Evolutionary conservation across 2,113 vertebrate species (phyloP).

Genomic region (Dolichallabes microphthalmus): DNA sequence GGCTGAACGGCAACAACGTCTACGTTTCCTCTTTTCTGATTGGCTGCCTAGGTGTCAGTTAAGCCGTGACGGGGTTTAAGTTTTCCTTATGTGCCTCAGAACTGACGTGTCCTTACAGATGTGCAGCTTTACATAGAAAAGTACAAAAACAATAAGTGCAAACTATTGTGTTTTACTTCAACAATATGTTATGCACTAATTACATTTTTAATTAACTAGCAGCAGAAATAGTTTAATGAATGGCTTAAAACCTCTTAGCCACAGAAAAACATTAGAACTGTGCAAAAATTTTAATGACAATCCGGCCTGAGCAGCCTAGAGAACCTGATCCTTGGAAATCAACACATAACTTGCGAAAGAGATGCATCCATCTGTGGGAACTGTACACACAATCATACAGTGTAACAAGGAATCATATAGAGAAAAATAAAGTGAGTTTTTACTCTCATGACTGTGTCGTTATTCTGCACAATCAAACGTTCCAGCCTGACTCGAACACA

Average conservation of each 20-base stretch:
- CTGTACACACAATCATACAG: too few species aligned
- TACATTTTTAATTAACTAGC: not conserved
- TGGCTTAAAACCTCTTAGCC: not conserved
- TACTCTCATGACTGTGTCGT: too few species aligned
- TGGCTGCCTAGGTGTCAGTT: constrained; percentile 59
- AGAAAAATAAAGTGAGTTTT: too few species aligned
- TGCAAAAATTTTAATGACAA: too few species aligned
- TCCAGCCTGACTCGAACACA: too few species aligned
- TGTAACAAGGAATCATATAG: too few species aligned
- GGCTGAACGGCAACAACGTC: constrained; percentile 41
- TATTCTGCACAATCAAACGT: too few species aligned
- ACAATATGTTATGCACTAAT: not conserved
- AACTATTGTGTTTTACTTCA: not conserved
- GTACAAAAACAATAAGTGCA: not conserved
- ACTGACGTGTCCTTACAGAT: constrained; percentile 77
- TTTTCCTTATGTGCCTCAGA: constrained; percentile 49
- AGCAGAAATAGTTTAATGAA: not conserved
- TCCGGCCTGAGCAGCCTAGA: too few species aligned
- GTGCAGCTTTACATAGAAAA: not conserved
- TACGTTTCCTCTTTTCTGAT: constrained; percentile 29
- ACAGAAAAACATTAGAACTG: too few species aligned
- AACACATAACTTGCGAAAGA: too few species aligned
- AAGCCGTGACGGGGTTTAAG: constrained; percentile 4
- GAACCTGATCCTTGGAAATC: too few species aligned
- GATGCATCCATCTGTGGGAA: too few species aligned